Conservation (phyloP, 2,113 vertebrate genomes). For the zebrafish (Danio rerio) region GRCz12tu NC_133190.1:50809501-50810000, state of each 20-base stretch:
- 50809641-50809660: conserved; percentile 27
- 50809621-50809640: background rate
- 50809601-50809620: background rate
- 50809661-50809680: too few relatives aligned
- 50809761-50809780: conserved; percentile 24
- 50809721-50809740: conserved; percentile 57
- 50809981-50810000: too few relatives aligned
- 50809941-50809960: background rate
- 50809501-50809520: conserved; percentile 36
- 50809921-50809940: too few relatives aligned
- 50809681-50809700: too few relatives aligned
- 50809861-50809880: background rate
- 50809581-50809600: conserved; percentile 7
- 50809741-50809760: conserved; percentile 55
- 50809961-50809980: too few relatives aligned
- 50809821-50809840: conserved; percentile 24
- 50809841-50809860: too few relatives aligned
- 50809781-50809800: conserved; percentile 8
- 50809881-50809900: background rate
- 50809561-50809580: background rate
- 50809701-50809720: conserved; percentile 1
- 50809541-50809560: conserved; percentile 38
- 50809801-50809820: too few relatives aligned
- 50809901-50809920: too few relatives aligned
- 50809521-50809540: conserved; percentile 15